Evolutionary conservation across 2,113 vertebrate genomes (phyloP).

Genomic region (Ramphastos sulfuratus): DNA sequence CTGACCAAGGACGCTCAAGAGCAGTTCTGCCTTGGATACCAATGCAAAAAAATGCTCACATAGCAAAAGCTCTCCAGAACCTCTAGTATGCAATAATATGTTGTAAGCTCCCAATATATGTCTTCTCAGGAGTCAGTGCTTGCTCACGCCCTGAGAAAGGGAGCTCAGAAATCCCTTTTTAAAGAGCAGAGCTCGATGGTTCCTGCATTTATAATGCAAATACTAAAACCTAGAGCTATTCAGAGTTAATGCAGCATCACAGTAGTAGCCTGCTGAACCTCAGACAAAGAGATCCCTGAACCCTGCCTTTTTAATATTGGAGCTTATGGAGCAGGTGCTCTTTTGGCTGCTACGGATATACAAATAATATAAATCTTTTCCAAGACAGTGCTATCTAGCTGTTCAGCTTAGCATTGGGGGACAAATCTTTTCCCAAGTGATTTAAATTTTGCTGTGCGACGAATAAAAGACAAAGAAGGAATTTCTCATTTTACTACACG

Average conservation of each 20-base stretch:
- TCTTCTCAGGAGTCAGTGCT: not conserved
- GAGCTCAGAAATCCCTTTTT: not conserved
- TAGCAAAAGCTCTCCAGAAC: not conserved
- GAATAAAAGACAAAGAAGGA: not conserved
- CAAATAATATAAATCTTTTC: not conserved
- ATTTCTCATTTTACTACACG: not conserved
- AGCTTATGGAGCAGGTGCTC: not conserved
- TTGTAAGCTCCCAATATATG: not conserved
- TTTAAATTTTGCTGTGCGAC: not conserved
- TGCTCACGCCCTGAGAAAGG: not conserved
- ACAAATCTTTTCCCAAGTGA: not conserved
- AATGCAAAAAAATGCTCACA: not conserved
- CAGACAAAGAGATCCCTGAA: conserved; percentile 13
- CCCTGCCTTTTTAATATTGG: not conserved
- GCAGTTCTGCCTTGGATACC: not conserved
- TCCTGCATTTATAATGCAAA: conserved; percentile 21
- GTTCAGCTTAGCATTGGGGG: not conserved
- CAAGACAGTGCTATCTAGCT: not conserved
- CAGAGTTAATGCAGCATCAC: not conserved
- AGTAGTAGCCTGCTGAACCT: not conserved
- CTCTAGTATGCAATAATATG: not conserved
- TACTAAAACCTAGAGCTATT: not conserved
- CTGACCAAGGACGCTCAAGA: not conserved
- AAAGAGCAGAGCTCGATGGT: not conserved
- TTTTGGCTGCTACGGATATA: not conserved